These are phyloP conservation scores for Patella pellucida DNA, from an alignment of 2,888 invertebrate genomes.

Conservation along the genomic window DNA sequence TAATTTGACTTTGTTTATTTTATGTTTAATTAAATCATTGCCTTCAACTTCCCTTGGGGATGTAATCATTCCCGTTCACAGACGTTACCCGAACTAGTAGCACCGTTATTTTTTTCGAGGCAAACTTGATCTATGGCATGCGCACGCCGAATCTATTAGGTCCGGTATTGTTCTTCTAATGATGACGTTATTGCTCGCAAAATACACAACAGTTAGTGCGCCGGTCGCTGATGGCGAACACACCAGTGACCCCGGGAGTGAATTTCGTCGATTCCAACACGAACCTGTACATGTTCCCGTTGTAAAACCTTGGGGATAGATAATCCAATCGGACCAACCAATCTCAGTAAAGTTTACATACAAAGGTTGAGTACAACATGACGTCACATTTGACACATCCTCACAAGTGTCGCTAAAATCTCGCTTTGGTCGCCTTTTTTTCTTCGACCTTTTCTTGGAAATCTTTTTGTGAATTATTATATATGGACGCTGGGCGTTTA, in stretches of 20 bases:
- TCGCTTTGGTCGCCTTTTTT: background rate
- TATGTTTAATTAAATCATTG: too few relatives aligned
- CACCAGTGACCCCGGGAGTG: background rate
- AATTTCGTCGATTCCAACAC: background rate
- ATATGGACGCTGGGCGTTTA: background rate
- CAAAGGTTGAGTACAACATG: slow-evolving; percentile 19
- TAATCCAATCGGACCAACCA: slow-evolving; percentile 23
- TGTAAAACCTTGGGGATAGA: slow-evolving; percentile 20
- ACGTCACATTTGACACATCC: background rate
- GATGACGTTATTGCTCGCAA: background rate
- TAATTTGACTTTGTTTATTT: too few relatives aligned
- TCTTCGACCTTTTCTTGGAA: background rate
- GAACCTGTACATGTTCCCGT: slow-evolving; percentile 20
- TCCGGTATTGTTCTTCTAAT: background rate
- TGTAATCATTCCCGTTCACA: too few relatives aligned
- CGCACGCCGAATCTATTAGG: background rate
- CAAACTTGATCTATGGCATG: background rate
- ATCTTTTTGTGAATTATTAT: background rate
- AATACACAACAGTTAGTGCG: background rate
- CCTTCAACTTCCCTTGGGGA: too few relatives aligned
- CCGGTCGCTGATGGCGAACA: background rate
- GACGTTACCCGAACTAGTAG: too few relatives aligned
- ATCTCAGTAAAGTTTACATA: slow-evolving; percentile 23
- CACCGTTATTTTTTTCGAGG: background rate
- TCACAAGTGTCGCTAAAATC: background rate